These are phyloP conservation scores for Coreoperca whiteheadi DNA, from an alignment of 2,113 vertebrate genomes.

Conservation along the genomic window DNA sequence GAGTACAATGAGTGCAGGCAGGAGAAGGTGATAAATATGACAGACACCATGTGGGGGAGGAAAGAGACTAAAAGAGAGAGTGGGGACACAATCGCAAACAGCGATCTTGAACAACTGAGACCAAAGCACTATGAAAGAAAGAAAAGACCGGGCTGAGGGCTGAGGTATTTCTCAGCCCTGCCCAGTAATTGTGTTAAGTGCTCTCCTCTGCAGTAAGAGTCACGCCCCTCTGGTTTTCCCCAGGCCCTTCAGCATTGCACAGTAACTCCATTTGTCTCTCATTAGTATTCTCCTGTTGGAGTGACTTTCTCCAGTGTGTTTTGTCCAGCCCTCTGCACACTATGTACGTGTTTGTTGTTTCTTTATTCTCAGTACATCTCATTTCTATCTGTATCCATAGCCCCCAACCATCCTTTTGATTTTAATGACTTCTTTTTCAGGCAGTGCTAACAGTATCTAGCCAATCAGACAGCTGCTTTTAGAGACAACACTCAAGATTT, in stretches of 20 bases:
- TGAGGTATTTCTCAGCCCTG: slow-evolving; percentile 59
- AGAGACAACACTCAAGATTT: slow-evolving; percentile 1
- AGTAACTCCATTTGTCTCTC: slow-evolving; percentile 74
- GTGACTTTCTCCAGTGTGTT: slow-evolving; percentile 60
- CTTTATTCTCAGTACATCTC: neutral
- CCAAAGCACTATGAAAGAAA: slow-evolving; percentile 22
- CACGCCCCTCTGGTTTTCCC: slow-evolving; percentile 61
- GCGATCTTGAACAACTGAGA: slow-evolving; percentile 20
- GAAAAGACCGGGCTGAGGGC: slow-evolving; percentile 30
- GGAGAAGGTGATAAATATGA: slow-evolving; percentile 29
- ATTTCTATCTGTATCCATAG: neutral
- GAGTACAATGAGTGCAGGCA: neutral
- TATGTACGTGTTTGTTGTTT: neutral
- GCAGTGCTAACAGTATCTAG: neutral
- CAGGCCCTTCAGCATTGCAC: slow-evolving; percentile 54
- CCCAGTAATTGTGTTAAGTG: slow-evolving; percentile 84
- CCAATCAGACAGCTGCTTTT: slow-evolving; percentile 9
- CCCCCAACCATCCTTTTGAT: neutral
- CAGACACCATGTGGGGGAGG: neutral
- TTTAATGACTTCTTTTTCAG: neutral
- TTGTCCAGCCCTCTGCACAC: slow-evolving; percentile 22
- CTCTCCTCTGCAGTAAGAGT: slow-evolving; percentile 72
- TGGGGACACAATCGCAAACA: neutral
- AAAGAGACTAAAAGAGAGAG: neutral
- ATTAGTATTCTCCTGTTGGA: slow-evolving; percentile 75